Evolutionary conservation across 2,113 vertebrate species (phyloP), one percentile per base, ranked within the genome.

Genomic region (Plecturocebus donacophilus): DNA sequence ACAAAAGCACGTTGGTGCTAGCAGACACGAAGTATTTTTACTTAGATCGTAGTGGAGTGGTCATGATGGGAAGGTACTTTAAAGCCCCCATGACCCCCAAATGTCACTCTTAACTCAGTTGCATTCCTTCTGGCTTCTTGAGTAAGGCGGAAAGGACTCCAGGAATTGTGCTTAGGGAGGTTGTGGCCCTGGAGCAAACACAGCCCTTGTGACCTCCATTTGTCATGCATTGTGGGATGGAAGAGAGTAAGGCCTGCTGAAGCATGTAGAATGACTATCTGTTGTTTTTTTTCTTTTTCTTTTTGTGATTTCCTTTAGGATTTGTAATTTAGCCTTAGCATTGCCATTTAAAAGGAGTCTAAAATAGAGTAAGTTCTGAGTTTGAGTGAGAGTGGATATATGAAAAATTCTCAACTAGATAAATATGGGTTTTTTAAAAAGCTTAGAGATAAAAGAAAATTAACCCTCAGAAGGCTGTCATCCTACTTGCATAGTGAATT

Each of bases 341-440:
- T 83, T 90, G 68, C 64, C 88, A 73, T 95, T 93, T 84, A 45
- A 96, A 95, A 75, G 20, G 4, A 80, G 0, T 76, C 45, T 95
- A 95, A 96, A 95, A 91, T 87, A 93, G 52, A 89, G n/a, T 75
- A 40, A 58, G 38, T 94, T 91, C 82, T 95, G 77, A 97, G 32
- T 84, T 56, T 94, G 87, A 77, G 12, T 95, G 87, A 92, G 13
- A 95, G 38, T 93, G 23, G 35, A 52, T 83, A 40, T 47, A 80
- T 89, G 11, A 80, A 93, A 95, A 83, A 71, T 94, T 93, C 13
- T 87, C 88, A 95, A 71, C 83, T 82, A 91, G 27, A 87, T 77
- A 96, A 96, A 87, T 91, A 68, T 25, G 16, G 7, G 47, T 76
- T 70, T 66, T 42, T 13, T 84, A 45, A 96, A 90, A 79, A 93